Evolutionary conservation across 2,888 invertebrate genomes (phyloP).

Genomic region (Phortica okadai): DNA sequence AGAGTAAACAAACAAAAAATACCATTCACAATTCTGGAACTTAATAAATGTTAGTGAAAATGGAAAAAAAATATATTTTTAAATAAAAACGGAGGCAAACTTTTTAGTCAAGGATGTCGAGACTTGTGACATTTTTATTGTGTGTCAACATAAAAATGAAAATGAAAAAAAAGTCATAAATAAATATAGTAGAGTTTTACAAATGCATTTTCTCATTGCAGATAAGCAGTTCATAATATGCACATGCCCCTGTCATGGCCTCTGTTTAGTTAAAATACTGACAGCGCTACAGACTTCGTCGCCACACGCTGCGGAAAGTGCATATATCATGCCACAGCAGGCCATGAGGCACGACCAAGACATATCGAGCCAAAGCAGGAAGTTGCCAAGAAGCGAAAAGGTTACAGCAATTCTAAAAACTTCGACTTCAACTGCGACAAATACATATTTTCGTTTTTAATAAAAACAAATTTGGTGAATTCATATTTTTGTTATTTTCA

Average conservation of each 20-base stretch:
- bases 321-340: constrained; percentile 67
- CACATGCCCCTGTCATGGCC: not conserved
- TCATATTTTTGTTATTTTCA: constrained; percentile 65
- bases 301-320: constrained; percentile 68
- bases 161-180: not conserved
- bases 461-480: constrained; percentile 69
- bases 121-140: constrained; percentile 72
- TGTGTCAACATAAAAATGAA: not conserved
- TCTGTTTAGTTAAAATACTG: constrained; percentile 23
- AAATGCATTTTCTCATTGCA: too few species aligned
- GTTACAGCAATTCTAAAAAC: not conserved
- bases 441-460: constrained; percentile 54
- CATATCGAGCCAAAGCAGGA: constrained; percentile 32
- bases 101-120: constrained; percentile 66
- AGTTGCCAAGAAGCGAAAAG: not conserved
- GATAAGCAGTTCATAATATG: not conserved
- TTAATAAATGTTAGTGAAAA: constrained; percentile 58
- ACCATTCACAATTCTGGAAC: constrained; percentile 54
- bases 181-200: not conserved
- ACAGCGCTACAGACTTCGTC: constrained; percentile 49
- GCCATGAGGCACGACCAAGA: constrained; percentile 38
- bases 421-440: not conserved
- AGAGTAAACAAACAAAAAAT: too few species aligned
- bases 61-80: constrained; percentile 60
- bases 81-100: constrained; percentile 58